Conservation (phyloP, 2,888 invertebrate genomes). For the Amiota mariae region DNA sequence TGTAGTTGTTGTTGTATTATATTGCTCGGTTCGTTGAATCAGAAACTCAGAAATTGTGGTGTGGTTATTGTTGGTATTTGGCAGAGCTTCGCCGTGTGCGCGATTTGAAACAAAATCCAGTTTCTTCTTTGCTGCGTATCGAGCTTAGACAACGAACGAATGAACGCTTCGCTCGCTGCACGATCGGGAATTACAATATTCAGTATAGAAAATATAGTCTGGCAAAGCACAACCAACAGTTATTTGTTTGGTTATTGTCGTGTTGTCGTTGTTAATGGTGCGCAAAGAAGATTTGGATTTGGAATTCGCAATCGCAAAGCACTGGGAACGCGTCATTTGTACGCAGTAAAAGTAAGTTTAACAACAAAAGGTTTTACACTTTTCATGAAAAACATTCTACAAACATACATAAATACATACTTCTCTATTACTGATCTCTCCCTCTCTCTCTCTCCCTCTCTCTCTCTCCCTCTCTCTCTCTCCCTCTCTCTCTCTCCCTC, state of each 20-base stretch:
- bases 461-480: no score
- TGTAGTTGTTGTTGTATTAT: conserved; percentile 24
- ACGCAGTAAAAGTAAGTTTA: background rate
- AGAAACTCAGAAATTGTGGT: conserved; percentile 7
- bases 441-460: no score
- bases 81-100: conserved; percentile 57
- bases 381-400: no score
- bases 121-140: conserved; percentile 47
- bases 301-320: conserved; percentile 17
- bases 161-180: background rate
- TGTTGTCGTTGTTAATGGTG: conserved; percentile 10
- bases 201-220: conserved; percentile 18
- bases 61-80: conserved; percentile 45
- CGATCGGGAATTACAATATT: conserved; percentile 1
- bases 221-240: conserved; percentile 28
- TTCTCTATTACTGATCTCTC: no score
- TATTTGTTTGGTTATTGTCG: conserved; percentile 24
- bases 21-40: conserved; percentile 28
- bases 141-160: conserved; percentile 15
- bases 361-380: no score
- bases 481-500: no score
- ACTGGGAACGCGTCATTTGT: background rate
- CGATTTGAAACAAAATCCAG: conserved; percentile 53
- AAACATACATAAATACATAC: no score
- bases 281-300: conserved; percentile 11